A percentile compares a stretch with the other conserved stretches of the same genome.
These are phyloP conservation scores for Chloebia gouldiae DNA, from an alignment of 2,113 vertebrate species.

Conservation along the genomic window DNA sequence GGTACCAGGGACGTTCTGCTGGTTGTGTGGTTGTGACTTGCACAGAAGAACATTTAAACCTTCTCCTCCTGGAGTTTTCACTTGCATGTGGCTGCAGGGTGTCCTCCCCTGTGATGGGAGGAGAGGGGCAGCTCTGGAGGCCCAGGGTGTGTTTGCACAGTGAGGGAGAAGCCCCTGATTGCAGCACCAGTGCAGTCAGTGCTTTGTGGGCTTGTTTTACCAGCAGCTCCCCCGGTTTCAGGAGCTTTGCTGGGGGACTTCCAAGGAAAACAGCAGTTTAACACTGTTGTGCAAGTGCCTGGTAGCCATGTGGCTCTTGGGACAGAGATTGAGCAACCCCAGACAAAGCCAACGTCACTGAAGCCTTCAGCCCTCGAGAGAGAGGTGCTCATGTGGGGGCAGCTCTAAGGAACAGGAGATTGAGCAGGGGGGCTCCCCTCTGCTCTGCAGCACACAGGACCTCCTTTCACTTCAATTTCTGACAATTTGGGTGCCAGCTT, in stretches of 20 bases:
- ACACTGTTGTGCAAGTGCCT: background rate
- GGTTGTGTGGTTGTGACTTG: background rate
- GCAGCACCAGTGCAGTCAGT: background rate
- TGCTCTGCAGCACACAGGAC: background rate
- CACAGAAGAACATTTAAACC: background rate
- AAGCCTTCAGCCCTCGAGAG: background rate
- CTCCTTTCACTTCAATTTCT: background rate
- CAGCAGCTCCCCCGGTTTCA: background rate
- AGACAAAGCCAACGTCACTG: background rate
- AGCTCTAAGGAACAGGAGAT: background rate
- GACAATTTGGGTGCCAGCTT: accelerated
- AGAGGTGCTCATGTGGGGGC: background rate
- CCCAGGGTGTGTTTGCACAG: background rate
- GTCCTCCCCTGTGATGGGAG: background rate
- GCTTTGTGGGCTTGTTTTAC: background rate
- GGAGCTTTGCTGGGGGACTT: background rate
- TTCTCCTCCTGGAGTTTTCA: background rate
- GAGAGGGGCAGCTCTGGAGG: background rate
- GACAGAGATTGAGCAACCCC: background rate
- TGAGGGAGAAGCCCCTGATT: background rate
- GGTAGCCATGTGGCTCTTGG: background rate
- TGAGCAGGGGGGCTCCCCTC: background rate
- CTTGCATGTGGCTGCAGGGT: accelerated
- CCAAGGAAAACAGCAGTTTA: background rate
- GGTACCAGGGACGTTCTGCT: background rate